phyloP scores from a whole-genome alignment of 2,113 vertebrate genomes.

The Caranx melampygus region DNA sequence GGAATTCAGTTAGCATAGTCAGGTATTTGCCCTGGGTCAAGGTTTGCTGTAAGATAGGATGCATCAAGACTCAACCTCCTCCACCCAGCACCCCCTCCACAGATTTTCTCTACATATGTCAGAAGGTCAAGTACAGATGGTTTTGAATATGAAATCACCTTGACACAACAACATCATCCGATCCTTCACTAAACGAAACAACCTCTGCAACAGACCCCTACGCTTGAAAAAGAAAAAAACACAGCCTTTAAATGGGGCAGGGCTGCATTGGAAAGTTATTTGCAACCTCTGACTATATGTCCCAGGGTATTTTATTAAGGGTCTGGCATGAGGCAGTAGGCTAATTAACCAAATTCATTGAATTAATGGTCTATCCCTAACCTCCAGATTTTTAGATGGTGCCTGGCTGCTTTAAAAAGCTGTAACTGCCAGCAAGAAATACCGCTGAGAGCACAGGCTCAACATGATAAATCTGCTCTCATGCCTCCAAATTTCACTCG shows the following conservation, averaged over 20 bases:
- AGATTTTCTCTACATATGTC: slow-evolving; percentile 20
- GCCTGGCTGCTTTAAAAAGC: slow-evolving; percentile 53
- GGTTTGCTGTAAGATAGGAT: neutral
- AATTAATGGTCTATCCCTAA: slow-evolving; percentile 59
- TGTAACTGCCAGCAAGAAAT: slow-evolving; percentile 47
- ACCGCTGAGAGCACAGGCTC: slow-evolving; percentile 39
- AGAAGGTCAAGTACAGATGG: slow-evolving; percentile 45
- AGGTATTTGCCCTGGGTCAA: neutral
- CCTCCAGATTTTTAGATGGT: slow-evolving; percentile 37
- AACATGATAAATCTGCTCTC: slow-evolving; percentile 45
- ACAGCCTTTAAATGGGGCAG: slow-evolving; percentile 43
- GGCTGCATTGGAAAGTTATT: slow-evolving; percentile 35
- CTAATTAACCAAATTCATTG: slow-evolving; percentile 69
- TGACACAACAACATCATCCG: slow-evolving; percentile 24
- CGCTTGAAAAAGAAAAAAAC: slow-evolving; percentile 8
- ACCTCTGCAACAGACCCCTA: slow-evolving; percentile 7
- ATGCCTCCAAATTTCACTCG: slow-evolving; percentile 30
- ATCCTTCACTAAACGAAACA: slow-evolving; percentile 32
- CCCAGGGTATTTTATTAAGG: slow-evolving; percentile 49
- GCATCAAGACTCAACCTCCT: slow-evolving; percentile 6
- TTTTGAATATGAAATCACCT: slow-evolving; percentile 46
- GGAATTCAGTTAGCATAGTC: neutral
- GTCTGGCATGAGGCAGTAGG: slow-evolving; percentile 55
- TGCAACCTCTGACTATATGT: slow-evolving; percentile 39
- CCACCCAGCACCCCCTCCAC: no score